Percentiles rank a stretch among this genome's conserved stretches.
phyloP scores from a whole-genome alignment of 64 coral and sea anemone genomes.

The Porites australiensis region DNA sequence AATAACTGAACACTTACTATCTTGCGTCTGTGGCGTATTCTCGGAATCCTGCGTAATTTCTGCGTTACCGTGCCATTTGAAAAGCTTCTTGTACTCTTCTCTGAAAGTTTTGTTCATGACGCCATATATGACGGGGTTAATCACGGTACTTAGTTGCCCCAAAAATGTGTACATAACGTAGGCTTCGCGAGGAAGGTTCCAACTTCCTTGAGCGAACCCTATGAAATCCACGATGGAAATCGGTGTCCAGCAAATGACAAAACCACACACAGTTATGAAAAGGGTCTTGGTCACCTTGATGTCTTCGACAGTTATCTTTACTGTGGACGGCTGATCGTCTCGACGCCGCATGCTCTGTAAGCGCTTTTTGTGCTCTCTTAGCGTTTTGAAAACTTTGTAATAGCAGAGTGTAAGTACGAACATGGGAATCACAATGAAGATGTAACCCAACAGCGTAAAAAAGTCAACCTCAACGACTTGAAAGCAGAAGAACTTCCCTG shows the following conservation, averaged over 20 bases:
- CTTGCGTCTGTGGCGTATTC: conserved; percentile 30
- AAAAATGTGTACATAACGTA: conserved; percentile 79
- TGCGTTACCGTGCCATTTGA: conserved; percentile 29
- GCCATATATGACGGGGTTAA: conserved; percentile 71
- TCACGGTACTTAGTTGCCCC: conserved; percentile 66
- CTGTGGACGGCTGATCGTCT: neutral
- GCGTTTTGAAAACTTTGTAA: conserved; percentile 48
- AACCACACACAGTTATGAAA: conserved; percentile 71
- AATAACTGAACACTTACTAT: conserved; percentile 42
- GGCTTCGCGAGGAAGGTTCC: conserved; percentile 62
- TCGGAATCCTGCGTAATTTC: conserved; percentile 46
- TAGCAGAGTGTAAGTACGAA: conserved; percentile 66
- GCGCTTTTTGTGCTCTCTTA: conserved; percentile 53
- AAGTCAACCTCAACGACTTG: conserved; percentile 74
- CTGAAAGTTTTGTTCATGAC: conserved; percentile 82
- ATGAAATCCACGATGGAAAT: conserved; percentile 78
- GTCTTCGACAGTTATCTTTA: conserved; percentile 54
- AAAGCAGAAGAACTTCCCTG: conserved; percentile 77
- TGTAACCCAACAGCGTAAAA: conserved; percentile 63
- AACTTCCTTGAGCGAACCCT: conserved; percentile 65
- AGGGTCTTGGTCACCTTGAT: conserved; percentile 73
- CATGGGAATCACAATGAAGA: conserved; percentile 54
- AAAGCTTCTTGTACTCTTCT: conserved; percentile 70
- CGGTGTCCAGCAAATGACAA: conserved; percentile 69
- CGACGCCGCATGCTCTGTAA: conserved; percentile 44